These are phyloP conservation scores for Tethya wilhelma DNA, from an alignment of 37 sponge, comb jelly and placozoan genomes.

Conservation along the genomic window DNA sequence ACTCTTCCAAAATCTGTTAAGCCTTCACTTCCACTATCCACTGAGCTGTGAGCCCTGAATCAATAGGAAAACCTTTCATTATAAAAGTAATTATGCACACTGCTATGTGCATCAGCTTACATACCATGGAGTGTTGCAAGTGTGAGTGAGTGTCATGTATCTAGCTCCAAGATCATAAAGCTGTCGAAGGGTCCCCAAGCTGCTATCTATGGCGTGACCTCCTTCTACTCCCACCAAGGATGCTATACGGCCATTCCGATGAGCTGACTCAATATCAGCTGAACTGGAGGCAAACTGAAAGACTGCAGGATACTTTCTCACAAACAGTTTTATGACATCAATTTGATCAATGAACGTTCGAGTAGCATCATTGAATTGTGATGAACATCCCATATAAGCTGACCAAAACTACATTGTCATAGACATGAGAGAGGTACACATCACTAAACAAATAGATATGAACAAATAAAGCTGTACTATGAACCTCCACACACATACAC, in stretches of 20 bases:
- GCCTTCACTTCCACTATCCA: neutral
- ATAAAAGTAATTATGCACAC: neutral
- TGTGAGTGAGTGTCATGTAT: slow-evolving; percentile 85
- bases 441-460: too few relatives aligned
- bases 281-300: slow-evolving; percentile 64
- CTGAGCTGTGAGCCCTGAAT: slow-evolving; percentile 15
- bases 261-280: slow-evolving; percentile 38
- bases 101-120: neutral
- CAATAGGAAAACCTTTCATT: too few relatives aligned
- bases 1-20: slow-evolving; percentile 26
- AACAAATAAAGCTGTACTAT: too few relatives aligned
- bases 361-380: slow-evolving; percentile 65
- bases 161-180: slow-evolving; percentile 75
- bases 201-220: slow-evolving; percentile 85
- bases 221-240: slow-evolving; percentile 83
- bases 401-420: slow-evolving; percentile 89
- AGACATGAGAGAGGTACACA: too few relatives aligned
- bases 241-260: slow-evolving; percentile 37
- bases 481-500: too few relatives aligned
- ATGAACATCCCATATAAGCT: slow-evolving; percentile 55
- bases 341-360: slow-evolving; percentile 74
- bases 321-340: slow-evolving; percentile 75
- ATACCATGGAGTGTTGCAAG: slow-evolving; percentile 82
- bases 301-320: slow-evolving; percentile 50
- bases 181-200: slow-evolving; percentile 78